phyloP scores from a whole-genome alignment of 2,888 invertebrate genomes.

The Ormyrus pomaceus region DNA sequence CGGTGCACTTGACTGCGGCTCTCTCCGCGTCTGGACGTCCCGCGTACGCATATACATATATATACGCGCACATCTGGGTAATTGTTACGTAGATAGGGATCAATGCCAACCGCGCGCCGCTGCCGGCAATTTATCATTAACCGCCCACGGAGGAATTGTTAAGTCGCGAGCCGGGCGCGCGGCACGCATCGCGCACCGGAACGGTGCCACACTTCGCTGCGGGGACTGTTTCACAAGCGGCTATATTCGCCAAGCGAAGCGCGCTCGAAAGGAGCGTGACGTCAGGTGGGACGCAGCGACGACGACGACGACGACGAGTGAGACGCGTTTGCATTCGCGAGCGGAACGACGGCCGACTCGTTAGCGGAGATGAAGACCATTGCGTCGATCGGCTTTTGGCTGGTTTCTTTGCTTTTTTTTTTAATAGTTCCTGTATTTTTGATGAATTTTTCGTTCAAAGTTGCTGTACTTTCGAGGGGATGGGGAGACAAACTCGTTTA shows the following conservation, averaged over 20 bases:
- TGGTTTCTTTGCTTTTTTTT: no score
- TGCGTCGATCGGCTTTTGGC: no score
- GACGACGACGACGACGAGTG: constrained; percentile 7
- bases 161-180: neutral
- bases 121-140: constrained; percentile 69
- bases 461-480: no score
- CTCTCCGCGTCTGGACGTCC: constrained; percentile 1
- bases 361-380: no score
- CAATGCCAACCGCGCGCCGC: constrained; percentile 70
- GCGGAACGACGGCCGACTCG: no score
- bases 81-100: constrained; percentile 72
- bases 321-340: no score
- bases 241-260: no score
- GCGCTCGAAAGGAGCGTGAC: neutral
- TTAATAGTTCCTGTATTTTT: no score
- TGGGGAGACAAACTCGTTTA: no score
- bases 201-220: no score
- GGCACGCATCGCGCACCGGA: constrained; percentile 42
- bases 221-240: no score
- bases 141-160: constrained; percentile 71
- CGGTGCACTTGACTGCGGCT: constrained; percentile 40
- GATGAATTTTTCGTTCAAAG: no score
- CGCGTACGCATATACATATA: neutral
- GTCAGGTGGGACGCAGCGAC: constrained; percentile 32
- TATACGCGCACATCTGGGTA: constrained; percentile 61